Conservation (phyloP, 1,140 invertebrate genomes). For the Tigriopus japonicus region DNA sequence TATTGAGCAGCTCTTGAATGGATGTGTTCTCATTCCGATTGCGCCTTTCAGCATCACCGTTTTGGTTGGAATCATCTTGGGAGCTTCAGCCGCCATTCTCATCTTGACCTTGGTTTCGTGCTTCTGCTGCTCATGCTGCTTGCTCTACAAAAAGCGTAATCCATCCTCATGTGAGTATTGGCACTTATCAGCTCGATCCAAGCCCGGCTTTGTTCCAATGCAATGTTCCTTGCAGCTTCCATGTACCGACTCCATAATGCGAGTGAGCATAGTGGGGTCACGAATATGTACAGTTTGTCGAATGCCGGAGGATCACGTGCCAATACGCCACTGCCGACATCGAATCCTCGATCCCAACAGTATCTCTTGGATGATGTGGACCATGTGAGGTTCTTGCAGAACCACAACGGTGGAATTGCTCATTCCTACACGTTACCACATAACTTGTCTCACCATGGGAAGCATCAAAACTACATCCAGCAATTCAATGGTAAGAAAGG, state of each 20-base stretch:
- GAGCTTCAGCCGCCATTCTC: constrained; percentile 21
- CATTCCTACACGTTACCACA: constrained; percentile 13
- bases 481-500: too few species aligned
- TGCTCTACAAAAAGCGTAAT: constrained; percentile 22
- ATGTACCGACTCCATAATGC: constrained; percentile 12
- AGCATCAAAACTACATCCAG: too few species aligned
- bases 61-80: constrained; percentile 22
- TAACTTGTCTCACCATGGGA: constrained; percentile 7
- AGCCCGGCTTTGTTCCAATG: neutral
- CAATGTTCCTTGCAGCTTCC: neutral
- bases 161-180: neutral
- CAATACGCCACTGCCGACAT: neutral
- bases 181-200: too few species aligned
- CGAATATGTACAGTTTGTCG: constrained; percentile 14
- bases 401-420: neutral
- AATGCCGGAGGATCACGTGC: constrained; percentile 3
- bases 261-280: constrained; percentile 15
- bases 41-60: constrained; percentile 21
- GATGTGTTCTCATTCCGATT: too few species aligned
- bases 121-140: constrained; percentile 23
- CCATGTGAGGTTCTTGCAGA: too few species aligned
- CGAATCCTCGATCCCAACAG: neutral
- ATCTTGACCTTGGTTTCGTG: constrained; percentile 23
- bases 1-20: neutral
- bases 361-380: neutral